Evolutionary conservation across 2,797 vertebrate genomes (phyloP).

Genomic region (Triplophysa yarkandensis): DNA sequence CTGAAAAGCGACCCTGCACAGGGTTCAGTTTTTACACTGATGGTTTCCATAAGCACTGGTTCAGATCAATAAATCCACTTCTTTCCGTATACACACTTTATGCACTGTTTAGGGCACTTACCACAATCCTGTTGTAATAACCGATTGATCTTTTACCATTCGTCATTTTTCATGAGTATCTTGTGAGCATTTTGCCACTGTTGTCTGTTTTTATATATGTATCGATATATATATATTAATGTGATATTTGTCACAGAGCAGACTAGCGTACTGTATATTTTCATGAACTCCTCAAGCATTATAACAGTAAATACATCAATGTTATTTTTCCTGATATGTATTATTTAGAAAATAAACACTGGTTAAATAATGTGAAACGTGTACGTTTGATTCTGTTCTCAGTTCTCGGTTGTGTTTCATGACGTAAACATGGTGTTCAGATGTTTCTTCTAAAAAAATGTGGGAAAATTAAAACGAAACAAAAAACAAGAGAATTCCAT

Average conservation of each 20-base stretch:
- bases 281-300: slow-evolving; percentile 61
- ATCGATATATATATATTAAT: slow-evolving; percentile 39
- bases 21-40: slow-evolving; percentile 58
- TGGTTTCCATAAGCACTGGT: slow-evolving; percentile 60
- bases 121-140: slow-evolving; percentile 50
- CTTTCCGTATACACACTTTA: slow-evolving; percentile 51
- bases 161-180: slow-evolving; percentile 43
- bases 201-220: slow-evolving; percentile 37
- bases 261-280: slow-evolving; percentile 65
- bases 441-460: too few species aligned
- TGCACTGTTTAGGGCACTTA: slow-evolving; percentile 62
- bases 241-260: slow-evolving; percentile 57
- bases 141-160: slow-evolving; percentile 39
- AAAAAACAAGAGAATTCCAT: too few species aligned
- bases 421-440: too few species aligned
- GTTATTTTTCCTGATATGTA: slow-evolving; percentile 64
- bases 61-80: slow-evolving; percentile 55
- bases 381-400: background rate
- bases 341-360: slow-evolving; percentile 68
- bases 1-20: slow-evolving; percentile 34
- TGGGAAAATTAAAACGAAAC: too few species aligned
- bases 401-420: too few species aligned
- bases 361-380: slow-evolving; percentile 54
- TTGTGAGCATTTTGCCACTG: slow-evolving; percentile 42
- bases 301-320: slow-evolving; percentile 58